Conservation (phyloP, 2,113 vertebrate species). For the Anser brachyrhynchus region DNA sequence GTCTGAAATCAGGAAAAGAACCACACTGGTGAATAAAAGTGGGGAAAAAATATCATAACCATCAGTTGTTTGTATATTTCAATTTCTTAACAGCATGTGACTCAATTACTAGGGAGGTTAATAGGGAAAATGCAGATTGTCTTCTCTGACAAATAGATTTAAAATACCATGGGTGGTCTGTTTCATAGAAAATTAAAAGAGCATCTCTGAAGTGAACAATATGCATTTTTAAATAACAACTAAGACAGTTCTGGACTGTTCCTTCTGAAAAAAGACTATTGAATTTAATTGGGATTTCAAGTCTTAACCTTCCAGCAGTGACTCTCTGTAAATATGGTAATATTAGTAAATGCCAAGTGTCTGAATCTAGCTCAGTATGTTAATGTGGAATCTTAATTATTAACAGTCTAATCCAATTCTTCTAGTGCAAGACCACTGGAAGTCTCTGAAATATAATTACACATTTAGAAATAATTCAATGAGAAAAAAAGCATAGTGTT, state of each 20-base stretch:
- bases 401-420: not conserved
- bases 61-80: not conserved
- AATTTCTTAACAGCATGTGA: not conserved
- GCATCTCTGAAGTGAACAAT: not conserved
- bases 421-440: not conserved
- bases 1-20: not conserved
- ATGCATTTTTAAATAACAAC: not conserved
- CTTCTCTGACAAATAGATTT: not conserved
- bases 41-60: not conserved
- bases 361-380: not conserved
- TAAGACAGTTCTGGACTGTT: not conserved
- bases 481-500: not conserved
- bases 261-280: not conserved
- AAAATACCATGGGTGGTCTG: not conserved
- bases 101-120: not conserved
- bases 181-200: not conserved
- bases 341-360: not conserved
- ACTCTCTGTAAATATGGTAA: not conserved
- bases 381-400: not conserved
- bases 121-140: not conserved
- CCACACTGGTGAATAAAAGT: not conserved
- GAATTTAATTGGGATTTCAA: conserved; percentile 7
- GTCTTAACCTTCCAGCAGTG: not conserved
- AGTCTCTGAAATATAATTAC: not conserved
- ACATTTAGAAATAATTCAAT: not conserved